Conservation (phyloP, 2,888 invertebrate genomes). For the Drosophila demipolita region DNA sequence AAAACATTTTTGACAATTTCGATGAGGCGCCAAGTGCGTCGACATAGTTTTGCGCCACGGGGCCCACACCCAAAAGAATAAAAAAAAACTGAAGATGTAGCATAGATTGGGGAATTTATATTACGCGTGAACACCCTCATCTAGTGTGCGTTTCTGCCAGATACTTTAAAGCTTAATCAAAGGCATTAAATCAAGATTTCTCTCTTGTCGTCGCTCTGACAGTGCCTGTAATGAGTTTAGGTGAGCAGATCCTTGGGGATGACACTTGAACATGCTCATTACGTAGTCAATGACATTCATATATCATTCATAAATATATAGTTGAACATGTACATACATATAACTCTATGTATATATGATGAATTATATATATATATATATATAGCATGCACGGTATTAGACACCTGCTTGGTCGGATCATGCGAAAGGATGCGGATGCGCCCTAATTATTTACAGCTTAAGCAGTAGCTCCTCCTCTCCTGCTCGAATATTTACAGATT, state of each 20-base stretch:
- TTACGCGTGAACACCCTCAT: conserved; percentile 27
- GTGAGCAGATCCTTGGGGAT: conserved; percentile 21
- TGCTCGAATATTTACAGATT: conserved; percentile 73
- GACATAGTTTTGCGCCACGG: conserved; percentile 41
- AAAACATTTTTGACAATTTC: conserved; percentile 65
- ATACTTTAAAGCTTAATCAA: conserved; percentile 61
- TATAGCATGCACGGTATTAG: conserved; percentile 49
- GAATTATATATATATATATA: conserved; percentile 24
- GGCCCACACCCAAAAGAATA: neutral
- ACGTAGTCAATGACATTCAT: conserved; percentile 52
- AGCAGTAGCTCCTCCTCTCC: neutral
- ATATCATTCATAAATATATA: conserved; percentile 32
- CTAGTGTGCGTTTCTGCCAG: conserved; percentile 42
- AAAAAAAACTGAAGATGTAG: neutral
- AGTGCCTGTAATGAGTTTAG: conserved; percentile 58
- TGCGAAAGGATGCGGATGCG: conserved; percentile 61
- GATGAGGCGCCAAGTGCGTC: conserved; percentile 63
- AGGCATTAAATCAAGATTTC: conserved; percentile 50
- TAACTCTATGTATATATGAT: conserved; percentile 10
- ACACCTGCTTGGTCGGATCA: conserved; percentile 47
- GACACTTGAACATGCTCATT: conserved; percentile 65
- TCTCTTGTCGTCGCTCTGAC: neutral
- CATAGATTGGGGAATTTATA: conserved; percentile 31
- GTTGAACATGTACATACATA: conserved; percentile 17
- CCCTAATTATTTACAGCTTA: conserved; percentile 61